Percentiles rank a stretch among this genome's conserved stretches.
Conservation (phyloP, 64 coral and sea anemone genomes). For the Orbicella faveolata region DNA sequence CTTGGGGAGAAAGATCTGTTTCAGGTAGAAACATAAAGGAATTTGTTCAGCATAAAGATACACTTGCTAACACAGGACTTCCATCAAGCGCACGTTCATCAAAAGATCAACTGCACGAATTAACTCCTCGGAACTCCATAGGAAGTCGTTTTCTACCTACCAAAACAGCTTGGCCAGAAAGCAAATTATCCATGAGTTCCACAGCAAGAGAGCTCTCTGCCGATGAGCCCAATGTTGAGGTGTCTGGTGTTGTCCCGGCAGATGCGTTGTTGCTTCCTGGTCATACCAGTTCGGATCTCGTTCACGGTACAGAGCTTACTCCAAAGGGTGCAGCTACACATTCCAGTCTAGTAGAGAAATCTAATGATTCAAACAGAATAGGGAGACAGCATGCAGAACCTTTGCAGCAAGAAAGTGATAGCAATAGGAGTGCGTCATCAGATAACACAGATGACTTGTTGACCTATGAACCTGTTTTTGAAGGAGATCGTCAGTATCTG, state of each 20-base stretch:
- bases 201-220: background rate
- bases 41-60: background rate
- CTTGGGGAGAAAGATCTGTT: background rate
- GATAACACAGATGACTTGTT: conserved; percentile 91
- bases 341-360: background rate
- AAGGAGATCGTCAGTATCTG: conserved; percentile 73
- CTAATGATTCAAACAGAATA: background rate
- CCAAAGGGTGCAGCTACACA: background rate
- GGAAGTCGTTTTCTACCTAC: background rate
- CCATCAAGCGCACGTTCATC: background rate
- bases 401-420: background rate
- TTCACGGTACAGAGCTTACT: background rate
- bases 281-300: background rate
- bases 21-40: background rate
- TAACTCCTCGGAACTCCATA: background rate
- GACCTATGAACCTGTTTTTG: conserved; percentile 75
- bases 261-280: background rate
- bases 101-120: background rate
- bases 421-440: conserved; percentile 40
- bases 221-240: background rate
- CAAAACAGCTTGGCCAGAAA: background rate
- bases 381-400: background rate
- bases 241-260: background rate
- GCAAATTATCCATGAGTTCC: background rate
- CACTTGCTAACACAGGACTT: background rate